These are phyloP conservation scores for Psettodes erumei DNA, from an alignment of 2,113 vertebrate species.

Conservation along the genomic window DNA sequence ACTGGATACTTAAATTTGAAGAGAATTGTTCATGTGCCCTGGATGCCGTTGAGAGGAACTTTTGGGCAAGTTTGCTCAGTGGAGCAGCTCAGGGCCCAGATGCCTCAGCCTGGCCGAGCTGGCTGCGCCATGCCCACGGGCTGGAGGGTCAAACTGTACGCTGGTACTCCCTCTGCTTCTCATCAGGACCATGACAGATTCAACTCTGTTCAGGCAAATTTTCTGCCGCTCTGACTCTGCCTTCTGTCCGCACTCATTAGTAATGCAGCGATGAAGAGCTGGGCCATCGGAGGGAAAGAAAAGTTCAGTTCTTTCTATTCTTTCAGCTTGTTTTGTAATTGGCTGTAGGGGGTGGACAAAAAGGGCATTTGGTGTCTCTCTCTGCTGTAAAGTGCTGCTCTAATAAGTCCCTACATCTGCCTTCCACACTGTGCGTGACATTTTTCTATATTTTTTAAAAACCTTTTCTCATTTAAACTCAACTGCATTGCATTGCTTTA, in stretches of 20 bases:
- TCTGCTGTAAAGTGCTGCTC: conserved; percentile 20
- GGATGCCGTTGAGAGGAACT: conserved; percentile 45
- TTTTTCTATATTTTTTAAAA: background rate
- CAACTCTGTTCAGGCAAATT: conserved; percentile 79
- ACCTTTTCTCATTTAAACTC: background rate
- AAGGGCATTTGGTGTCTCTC: conserved; percentile 35
- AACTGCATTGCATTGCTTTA: background rate
- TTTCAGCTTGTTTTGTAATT: conserved; percentile 55
- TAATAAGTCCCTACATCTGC: conserved; percentile 16
- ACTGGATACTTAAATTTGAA: background rate
- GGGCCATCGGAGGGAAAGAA: conserved; percentile 53
- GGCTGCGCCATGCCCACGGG: conserved; percentile 47
- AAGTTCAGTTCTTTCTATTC: conserved; percentile 55
- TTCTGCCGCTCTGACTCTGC: conserved; percentile 79
- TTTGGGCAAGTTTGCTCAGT: conserved; percentile 71
- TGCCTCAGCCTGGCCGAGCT: conserved; percentile 54
- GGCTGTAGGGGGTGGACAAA: conserved; percentile 19
- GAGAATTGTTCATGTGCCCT: conserved; percentile 3
- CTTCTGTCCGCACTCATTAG: conserved; percentile 78
- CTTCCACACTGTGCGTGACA: background rate
- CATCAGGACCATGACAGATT: conserved; percentile 80
- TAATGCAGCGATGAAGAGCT: conserved; percentile 61
- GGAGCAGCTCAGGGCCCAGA: conserved; percentile 64
- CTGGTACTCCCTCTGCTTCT: conserved; percentile 70
- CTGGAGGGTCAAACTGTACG: conserved; percentile 55